A percentile compares a stretch with the other conserved stretches of the same genome.
Evolutionary conservation across 2,888 invertebrate genomes (phyloP).

Genomic region (Heliconius erato): DNA sequence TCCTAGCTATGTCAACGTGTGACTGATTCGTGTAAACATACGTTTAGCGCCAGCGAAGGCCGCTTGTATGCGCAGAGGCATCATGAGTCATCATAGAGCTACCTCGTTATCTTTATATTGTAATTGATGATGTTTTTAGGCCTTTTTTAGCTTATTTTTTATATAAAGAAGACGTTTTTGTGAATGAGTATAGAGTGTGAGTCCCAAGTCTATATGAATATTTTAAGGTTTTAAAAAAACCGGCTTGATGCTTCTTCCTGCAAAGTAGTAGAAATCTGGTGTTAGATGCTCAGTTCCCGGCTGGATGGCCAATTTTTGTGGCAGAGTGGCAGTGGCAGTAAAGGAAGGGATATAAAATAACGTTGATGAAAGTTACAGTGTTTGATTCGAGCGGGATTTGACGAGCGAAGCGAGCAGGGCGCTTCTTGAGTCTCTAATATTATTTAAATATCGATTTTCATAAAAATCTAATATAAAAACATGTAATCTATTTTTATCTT

Average conservation of each 20-base stretch:
- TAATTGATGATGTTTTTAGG: not conserved
- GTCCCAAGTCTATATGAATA: not conserved
- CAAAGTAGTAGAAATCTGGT: not conserved
- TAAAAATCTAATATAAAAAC: not conserved
- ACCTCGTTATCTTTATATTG: not conserved
- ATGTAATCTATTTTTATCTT: no score
- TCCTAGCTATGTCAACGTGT: not conserved
- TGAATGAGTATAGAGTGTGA: not conserved
- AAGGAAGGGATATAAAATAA: no score
- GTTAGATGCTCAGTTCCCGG: not conserved
- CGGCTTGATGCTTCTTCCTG: no score
- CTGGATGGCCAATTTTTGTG: not conserved
- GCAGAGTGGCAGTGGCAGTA: not conserved
- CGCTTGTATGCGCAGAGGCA: conserved; percentile 8
- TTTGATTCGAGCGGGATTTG: no score
- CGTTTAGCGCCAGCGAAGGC: conserved; percentile 18
- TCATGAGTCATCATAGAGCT: not conserved
- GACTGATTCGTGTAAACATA: conserved; percentile 20
- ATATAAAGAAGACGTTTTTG: no score
- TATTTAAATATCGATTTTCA: not conserved
- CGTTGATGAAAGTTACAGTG: no score
- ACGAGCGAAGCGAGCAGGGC: no score
- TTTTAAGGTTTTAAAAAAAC: no score
- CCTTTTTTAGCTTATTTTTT: not conserved
- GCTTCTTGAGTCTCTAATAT: no score